A percentile compares a stretch with the other conserved stretches of the same genome.
Conservation (phyloP, 2,113 vertebrate genomes). For the Paraplagusia blochii region DNA sequence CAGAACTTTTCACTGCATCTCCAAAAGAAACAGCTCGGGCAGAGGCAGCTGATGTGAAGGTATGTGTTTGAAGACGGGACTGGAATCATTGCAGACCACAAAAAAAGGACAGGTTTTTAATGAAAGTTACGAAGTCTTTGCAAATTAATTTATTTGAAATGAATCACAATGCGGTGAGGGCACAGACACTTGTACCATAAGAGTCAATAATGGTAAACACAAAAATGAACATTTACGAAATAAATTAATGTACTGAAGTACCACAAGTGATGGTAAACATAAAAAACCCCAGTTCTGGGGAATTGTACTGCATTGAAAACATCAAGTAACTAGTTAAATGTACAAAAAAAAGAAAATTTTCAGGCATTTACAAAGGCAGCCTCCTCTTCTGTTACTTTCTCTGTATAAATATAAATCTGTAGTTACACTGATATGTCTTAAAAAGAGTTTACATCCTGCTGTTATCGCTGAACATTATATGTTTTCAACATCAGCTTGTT, state of each 20-base stretch:
- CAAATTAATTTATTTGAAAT: conserved; percentile 69
- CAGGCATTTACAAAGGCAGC: conserved; percentile 72
- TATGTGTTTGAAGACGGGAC: background rate
- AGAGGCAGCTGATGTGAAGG: background rate
- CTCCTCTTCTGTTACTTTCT: conserved; percentile 42
- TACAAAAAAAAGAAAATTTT: conserved; percentile 69
- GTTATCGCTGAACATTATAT: conserved; percentile 14
- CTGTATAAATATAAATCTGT: conserved; percentile 76
- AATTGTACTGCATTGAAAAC: conserved; percentile 64
- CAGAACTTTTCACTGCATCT: too few relatives aligned
- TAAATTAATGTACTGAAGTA: conserved; percentile 73
- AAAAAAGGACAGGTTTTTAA: background rate
- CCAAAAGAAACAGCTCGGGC: background rate
- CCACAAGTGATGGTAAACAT: conserved; percentile 58
- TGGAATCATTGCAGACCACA: background rate
- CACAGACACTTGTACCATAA: conserved; percentile 65
- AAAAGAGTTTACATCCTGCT: conserved; percentile 22
- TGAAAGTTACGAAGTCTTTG: conserved; percentile 9
- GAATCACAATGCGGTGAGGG: conserved; percentile 58
- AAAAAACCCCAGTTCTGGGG: conserved; percentile 46
- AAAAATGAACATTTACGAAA: conserved; percentile 71
- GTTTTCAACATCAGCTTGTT: conserved; percentile 2
- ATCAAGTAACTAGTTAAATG: conserved; percentile 56
- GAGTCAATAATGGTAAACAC: conserved; percentile 63
- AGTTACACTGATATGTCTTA: conserved; percentile 58